These are phyloP conservation scores for Sipunculus nudus DNA, from an alignment of 2,888 invertebrate species.

Conservation along the genomic window DNA sequence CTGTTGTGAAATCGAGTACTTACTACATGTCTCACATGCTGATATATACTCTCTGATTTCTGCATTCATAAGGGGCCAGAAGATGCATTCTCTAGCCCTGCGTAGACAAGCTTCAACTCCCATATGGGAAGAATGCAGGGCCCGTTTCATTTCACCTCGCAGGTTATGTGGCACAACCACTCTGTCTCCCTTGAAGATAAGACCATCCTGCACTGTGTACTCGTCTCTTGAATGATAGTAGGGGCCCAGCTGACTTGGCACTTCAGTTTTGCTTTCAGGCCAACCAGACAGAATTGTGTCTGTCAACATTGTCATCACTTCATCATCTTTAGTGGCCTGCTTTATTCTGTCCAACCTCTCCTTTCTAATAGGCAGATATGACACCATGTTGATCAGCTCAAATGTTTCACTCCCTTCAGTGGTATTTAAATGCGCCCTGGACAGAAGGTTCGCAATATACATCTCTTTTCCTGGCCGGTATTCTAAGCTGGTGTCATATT, in stretches of 20 bases:
- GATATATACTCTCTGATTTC: neutral
- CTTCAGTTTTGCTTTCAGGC: constrained; percentile 10
- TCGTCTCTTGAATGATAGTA: constrained; percentile 25
- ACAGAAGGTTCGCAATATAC: too few species aligned
- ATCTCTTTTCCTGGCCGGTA: too few species aligned
- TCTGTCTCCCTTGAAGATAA: constrained; percentile 24
- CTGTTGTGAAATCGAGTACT: neutral
- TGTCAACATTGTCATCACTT: constrained; percentile 6
- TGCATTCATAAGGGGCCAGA: neutral
- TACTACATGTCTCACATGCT: constrained; percentile 4
- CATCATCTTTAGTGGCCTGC: constrained; percentile 12
- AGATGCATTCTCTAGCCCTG: neutral
- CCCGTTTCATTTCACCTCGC: neutral
- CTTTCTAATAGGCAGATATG: too few species aligned
- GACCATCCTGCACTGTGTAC: constrained; percentile 25
- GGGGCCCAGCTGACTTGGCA: constrained; percentile 2
- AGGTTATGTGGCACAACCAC: constrained; percentile 8
- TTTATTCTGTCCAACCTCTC: neutral
- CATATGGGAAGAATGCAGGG: neutral
- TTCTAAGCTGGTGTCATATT: too few species aligned
- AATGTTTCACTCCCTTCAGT: too few species aligned
- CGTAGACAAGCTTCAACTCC: constrained; percentile 3
- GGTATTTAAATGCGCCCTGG: too few species aligned
- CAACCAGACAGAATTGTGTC: constrained; percentile 20
- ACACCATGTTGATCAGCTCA: too few species aligned